Percentiles rank a stretch among this genome's conserved stretches.
These are phyloP conservation scores for Orthosia cruda DNA, from an alignment of 2,888 invertebrate genomes.

Conservation along the genomic window DNA sequence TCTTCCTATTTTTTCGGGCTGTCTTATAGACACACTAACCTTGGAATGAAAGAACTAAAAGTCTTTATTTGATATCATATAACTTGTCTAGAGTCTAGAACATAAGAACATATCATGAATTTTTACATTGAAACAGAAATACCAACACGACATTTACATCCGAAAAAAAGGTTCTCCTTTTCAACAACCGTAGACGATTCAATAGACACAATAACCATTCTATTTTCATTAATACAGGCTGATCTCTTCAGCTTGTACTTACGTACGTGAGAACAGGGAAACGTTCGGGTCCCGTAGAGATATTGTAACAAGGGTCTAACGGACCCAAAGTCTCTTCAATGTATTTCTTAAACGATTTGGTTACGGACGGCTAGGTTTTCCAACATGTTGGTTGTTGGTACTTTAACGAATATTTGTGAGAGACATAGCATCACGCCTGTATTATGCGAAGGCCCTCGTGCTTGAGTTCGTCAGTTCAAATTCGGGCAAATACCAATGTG, in stretches of 20 bases:
- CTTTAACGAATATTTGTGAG: no score
- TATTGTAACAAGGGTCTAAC: slow-evolving; percentile 66
- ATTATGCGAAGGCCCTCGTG: no score
- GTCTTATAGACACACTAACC: no score
- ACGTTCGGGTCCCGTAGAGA: slow-evolving; percentile 56
- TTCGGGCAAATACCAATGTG: no score
- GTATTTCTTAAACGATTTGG: slow-evolving; percentile 39
- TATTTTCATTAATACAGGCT: slow-evolving; percentile 56
- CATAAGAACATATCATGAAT: not conserved
- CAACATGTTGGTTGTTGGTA: not conserved
- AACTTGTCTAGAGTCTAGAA: no score
- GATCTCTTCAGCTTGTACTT: slow-evolving; percentile 39
- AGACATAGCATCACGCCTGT: no score
- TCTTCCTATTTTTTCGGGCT: no score
- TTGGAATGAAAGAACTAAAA: no score
- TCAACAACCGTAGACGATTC: slow-evolving; percentile 31
- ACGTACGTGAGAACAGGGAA: slow-evolving; percentile 47
- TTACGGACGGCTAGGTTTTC: slow-evolving; percentile 11
- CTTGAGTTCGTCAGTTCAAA: no score
- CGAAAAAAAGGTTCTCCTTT: slow-evolving; percentile 19
- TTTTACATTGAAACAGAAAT: not conserved
- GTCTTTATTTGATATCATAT: no score
- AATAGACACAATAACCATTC: slow-evolving; percentile 52
- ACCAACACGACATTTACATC: slow-evolving; percentile 12
- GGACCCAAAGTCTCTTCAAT: slow-evolving; percentile 45